Conservation (phyloP, 2,113 vertebrate genomes). For the Regulus satrapa region DNA sequence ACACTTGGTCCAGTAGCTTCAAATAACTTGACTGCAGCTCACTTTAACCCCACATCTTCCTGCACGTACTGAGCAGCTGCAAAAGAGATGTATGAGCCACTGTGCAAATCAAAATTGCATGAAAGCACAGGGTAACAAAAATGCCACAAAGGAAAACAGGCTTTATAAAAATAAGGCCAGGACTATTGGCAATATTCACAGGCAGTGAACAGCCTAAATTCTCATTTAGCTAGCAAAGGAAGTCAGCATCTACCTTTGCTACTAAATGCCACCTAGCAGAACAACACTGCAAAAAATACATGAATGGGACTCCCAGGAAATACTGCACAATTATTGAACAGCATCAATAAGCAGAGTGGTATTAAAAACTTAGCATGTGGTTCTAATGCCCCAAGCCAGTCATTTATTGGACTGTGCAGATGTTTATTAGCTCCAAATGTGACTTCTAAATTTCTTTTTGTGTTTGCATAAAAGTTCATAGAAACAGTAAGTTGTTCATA, state of each 20-base stretch:
- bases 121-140: not conserved
- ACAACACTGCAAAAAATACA: not conserved
- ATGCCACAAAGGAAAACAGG: not conserved
- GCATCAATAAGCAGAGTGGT: not conserved
- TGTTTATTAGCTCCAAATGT: constrained; percentile 21
- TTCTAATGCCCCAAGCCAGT: not conserved
- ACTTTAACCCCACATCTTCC: not conserved
- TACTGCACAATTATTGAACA: not conserved
- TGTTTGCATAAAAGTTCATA: not conserved
- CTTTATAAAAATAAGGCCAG: not conserved
- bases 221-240: not conserved
- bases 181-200: not conserved
- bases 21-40: not conserved
- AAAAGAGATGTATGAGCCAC: not conserved
- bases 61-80: not conserved
- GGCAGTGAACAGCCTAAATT: not conserved
- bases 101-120: not conserved
- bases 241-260: not conserved
- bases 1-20: not conserved
- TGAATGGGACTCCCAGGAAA: not conserved
- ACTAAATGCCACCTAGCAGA: not conserved
- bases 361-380: not conserved
- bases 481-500: not conserved
- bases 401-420: not conserved
- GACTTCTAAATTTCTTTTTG: not conserved